Conservation (phyloP, 2,797 vertebrate genomes). For the Muscicapa comitata region DNA sequence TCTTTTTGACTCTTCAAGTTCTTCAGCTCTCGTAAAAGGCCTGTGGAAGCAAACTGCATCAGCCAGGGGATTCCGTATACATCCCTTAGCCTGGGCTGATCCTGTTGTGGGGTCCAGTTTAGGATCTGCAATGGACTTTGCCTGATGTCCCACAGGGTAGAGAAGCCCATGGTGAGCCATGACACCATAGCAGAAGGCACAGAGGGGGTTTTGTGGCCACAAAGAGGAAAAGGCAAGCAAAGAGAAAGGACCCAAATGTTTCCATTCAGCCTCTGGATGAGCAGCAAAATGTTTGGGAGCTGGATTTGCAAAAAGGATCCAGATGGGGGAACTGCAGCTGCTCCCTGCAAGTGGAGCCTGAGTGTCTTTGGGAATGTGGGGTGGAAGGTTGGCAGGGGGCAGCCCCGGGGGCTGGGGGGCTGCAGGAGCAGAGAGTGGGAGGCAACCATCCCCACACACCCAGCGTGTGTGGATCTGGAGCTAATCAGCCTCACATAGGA, state of each 20-base stretch:
- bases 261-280: slow-evolving; percentile 11
- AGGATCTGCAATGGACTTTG: not conserved
- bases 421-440: not conserved
- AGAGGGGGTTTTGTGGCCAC: accelerated
- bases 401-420: not conserved
- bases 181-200: not conserved
- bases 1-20: slow-evolving; percentile 15
- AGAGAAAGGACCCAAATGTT: slow-evolving; percentile 10
- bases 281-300: not conserved
- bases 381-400: not conserved
- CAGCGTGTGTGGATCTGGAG: not conserved
- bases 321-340: slow-evolving; percentile 38
- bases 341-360: not conserved
- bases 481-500: slow-evolving; percentile 36
- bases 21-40: not conserved
- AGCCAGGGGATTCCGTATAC: not conserved
- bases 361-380: not conserved
- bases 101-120: not conserved
- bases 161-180: not conserved
- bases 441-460: not conserved
- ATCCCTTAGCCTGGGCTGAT: not conserved
- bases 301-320: slow-evolving; percentile 43
- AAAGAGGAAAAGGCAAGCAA: not conserved
- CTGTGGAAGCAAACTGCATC: not conserved
- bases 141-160: accelerated